Evolutionary conservation across 2,113 vertebrate species (phyloP).

Genomic region (Pongo abelii): DNA sequence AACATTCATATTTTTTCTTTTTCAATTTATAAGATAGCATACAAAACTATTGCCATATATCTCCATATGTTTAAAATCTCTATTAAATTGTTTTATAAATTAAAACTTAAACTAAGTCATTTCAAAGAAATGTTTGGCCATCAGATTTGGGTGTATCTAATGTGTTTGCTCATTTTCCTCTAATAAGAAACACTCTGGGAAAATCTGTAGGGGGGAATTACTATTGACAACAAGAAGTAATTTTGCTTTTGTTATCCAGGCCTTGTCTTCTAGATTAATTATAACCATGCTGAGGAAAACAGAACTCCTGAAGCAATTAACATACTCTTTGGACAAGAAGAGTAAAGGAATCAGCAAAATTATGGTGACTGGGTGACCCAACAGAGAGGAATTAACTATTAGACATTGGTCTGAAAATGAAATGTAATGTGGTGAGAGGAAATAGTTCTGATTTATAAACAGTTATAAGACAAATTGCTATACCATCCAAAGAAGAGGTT

Average conservation of each 20-base stretch:
- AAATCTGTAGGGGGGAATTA: slow-evolving; percentile 68
- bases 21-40: not conserved
- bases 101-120: slow-evolving; percentile 53
- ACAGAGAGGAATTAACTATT: slow-evolving; percentile 49
- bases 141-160: slow-evolving; percentile 51
- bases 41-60: not conserved
- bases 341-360: slow-evolving; percentile 67
- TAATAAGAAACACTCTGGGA: slow-evolving; percentile 74
- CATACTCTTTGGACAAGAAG: slow-evolving; percentile 57
- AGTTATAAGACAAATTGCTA: not conserved
- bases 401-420: slow-evolving; percentile 34
- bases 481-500: not conserved
- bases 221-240: slow-evolving; percentile 56
- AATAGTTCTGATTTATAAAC: slow-evolving; percentile 46
- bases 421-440: slow-evolving; percentile 47
- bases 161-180: slow-evolving; percentile 59
- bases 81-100: not conserved
- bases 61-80: not conserved
- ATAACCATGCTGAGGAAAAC: slow-evolving; percentile 65
- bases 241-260: slow-evolving; percentile 73
- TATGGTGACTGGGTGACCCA: slow-evolving; percentile 53
- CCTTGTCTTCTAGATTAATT: slow-evolving; percentile 76
- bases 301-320: slow-evolving; percentile 68
- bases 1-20: not conserved
- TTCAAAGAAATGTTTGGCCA: slow-evolving; percentile 46